These are phyloP conservation scores for Geophilus truncorum DNA, from an alignment of 2,888 invertebrate genomes.

Conservation along the genomic window DNA sequence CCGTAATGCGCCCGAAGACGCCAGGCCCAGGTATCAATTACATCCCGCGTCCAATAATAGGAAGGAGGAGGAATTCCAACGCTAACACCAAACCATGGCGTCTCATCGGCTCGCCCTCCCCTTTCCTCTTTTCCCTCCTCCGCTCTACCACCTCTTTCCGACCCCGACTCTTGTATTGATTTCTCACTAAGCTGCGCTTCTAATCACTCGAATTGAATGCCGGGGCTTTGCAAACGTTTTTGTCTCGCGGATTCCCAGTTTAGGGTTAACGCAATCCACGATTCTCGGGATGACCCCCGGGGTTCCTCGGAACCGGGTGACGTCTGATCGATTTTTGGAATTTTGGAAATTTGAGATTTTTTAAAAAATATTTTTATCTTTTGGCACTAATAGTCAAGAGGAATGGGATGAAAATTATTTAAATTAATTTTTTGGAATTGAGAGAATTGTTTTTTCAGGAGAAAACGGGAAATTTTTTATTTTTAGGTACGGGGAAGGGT, in stretches of 20 bases:
- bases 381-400: too few relatives aligned
- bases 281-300: too few relatives aligned
- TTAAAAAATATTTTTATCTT: too few relatives aligned
- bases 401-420: too few relatives aligned
- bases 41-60: conserved; percentile 34
- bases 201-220: conserved; percentile 15
- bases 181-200: not conserved
- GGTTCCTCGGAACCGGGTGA: too few relatives aligned
- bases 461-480: too few relatives aligned
- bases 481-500: too few relatives aligned
- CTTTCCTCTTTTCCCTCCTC: not conserved
- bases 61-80: conserved; percentile 33
- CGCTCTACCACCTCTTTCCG: not conserved
- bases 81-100: conserved; percentile 27
- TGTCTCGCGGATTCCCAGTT: not conserved
- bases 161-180: not conserved
- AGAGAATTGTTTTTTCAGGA: not conserved
- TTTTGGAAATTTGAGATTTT: too few relatives aligned
- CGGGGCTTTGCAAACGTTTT: not conserved
- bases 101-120: not conserved
- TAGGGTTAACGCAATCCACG: too few relatives aligned
- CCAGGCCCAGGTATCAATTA: conserved; percentile 34
- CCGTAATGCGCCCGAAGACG: conserved; percentile 32
- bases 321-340: too few relatives aligned
- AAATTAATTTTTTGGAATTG: too few relatives aligned